Evolutionary conservation across 2,797 vertebrate genomes (phyloP).

Genomic region (Syncerus caffer): DNA sequence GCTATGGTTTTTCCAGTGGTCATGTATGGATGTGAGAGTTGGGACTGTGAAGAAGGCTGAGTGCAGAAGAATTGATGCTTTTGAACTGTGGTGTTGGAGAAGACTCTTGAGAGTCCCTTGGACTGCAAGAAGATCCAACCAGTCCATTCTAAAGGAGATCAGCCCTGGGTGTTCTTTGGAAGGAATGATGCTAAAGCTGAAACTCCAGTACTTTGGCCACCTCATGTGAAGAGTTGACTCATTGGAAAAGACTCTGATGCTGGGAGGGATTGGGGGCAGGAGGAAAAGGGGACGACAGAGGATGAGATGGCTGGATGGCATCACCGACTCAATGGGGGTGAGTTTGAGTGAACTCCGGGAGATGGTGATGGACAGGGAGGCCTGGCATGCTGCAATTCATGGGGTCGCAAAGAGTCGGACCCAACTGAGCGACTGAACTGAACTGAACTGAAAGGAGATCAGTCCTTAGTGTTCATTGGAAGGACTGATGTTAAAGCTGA

Average conservation of each 20-base stretch:
- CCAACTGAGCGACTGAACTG: neutral
- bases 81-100: neutral
- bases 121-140: neutral
- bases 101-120: neutral
- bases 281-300: neutral
- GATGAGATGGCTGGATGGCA: neutral
- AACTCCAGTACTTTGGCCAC: neutral
- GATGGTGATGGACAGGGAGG: neutral
- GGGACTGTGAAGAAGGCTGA: neutral
- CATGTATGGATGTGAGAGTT: neutral
- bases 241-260: neutral
- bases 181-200: neutral
- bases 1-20: neutral
- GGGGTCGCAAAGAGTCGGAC: neutral
- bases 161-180: neutral
- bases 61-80: accelerated
- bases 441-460: neutral
- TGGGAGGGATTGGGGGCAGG: neutral
- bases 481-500: too few relatives aligned
- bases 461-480: too few relatives aligned
- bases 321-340: neutral
- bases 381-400: neutral
- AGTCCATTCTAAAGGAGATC: neutral
- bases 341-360: neutral
- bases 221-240: neutral